Conservation (phyloP, 2,113 vertebrate species). For the Dascyllus trimaculatus region DNA sequence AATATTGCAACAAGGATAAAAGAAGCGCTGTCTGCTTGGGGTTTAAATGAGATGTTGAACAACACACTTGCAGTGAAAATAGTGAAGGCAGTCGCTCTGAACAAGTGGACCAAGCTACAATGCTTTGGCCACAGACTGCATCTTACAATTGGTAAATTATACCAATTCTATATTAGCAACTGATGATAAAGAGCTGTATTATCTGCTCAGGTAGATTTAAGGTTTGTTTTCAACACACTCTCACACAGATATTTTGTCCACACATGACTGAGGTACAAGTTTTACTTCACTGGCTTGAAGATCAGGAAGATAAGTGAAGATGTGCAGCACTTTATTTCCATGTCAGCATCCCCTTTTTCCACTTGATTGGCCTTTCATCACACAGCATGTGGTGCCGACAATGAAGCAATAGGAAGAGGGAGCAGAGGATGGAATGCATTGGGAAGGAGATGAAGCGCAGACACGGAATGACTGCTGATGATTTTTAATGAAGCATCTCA, state of each 20-base stretch:
- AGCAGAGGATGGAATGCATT: constrained; percentile 20
- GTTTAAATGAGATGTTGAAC: too few species aligned
- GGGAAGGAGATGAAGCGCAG: constrained; percentile 19
- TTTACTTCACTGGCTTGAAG: constrained; percentile 40
- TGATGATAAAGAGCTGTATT: not conserved
- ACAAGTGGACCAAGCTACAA: too few species aligned
- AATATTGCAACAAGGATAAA: too few species aligned
- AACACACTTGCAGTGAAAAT: too few species aligned
- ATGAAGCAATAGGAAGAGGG: constrained; percentile 53
- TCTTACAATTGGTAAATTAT: too few species aligned
- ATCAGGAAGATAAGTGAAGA: constrained; percentile 66
- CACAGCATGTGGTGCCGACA: constrained; percentile 64
- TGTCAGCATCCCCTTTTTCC: constrained; percentile 64
- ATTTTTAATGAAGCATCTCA: constrained; percentile 33
- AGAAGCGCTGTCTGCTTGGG: too few species aligned
- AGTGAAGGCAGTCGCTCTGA: too few species aligned
- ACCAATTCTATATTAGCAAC: too few species aligned
- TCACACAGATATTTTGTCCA: constrained; percentile 18
- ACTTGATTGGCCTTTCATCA: constrained; percentile 74
- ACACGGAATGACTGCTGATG: constrained; percentile 32
- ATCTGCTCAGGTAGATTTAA: constrained; percentile 2
- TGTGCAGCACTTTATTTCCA: constrained; percentile 65
- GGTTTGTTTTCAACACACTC: not conserved
- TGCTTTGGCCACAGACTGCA: too few species aligned
- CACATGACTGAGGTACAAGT: constrained; percentile 42